Evolutionary conservation across 2,888 invertebrate genomes (phyloP), one percentile per base, ranked within the genome.

Genomic region (Schrankia costaestrigalis): DNA sequence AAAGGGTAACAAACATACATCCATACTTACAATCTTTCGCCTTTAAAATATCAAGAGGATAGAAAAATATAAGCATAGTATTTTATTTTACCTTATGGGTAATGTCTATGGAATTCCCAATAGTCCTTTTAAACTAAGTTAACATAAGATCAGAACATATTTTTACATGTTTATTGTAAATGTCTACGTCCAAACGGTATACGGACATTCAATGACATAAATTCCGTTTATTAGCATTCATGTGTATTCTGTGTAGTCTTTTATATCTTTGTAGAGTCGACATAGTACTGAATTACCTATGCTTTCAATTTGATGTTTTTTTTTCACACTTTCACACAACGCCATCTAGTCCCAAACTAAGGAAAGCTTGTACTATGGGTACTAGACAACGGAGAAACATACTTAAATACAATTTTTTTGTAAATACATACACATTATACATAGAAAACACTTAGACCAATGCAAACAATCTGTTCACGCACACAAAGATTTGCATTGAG

Each of bases 161-260:
- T 50, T 50, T 50, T 31, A 26, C 14, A 37, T 48, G 47, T 51
- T 56, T 43, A 46, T 31, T 39, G 35, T 42, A n/a, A n/a, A n/a
- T n/a, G n/a, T n/a, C n/a, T n/a, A 45, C 29, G 29, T 31, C 30
- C 31, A 50, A 49, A 48, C 39, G 42, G 33, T 29, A 31, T 41
- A 35, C 39, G 42, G 31, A 32, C 31, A 49, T 46, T 36, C 35
- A 35, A 48, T 46, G 41, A 46, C 52, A 67, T 68, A 63, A 63
- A 69, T 59, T 54, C 56, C 53, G 67, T 66, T 60, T 52, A 52
- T 61, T 64, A 65, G 53, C 41, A 34, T 42, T 61, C 48, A 56
- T 57, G 60, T 69, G n/a, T n/a, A n/a, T n/a, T n/a, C n/a, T n/a
- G 54, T 59, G 40, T 39, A 46, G 27, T 32, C 25, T 32, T 46